Evolutionary conservation across 1,140 invertebrate species (phyloP), one percentile per base, ranked within the genome.

Genomic region (Acyrthosiphon pisum): DNA sequence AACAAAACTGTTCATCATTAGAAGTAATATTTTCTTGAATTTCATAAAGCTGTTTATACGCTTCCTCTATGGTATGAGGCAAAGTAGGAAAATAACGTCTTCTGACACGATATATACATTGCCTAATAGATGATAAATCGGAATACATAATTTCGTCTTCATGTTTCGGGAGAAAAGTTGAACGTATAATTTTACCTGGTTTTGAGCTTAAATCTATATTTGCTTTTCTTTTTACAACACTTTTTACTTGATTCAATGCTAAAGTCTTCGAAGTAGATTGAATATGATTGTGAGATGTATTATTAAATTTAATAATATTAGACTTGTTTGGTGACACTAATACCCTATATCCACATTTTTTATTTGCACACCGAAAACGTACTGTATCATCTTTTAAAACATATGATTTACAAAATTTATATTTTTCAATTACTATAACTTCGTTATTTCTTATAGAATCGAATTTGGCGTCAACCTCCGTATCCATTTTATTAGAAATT

Each of bases 361-460:
- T 76, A 76, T 35, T 76, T 76, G n/a, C n/a, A 4, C n/a, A 76
- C 68, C 68, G 68, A 35, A 76, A n/a, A 76, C 11, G 14, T 76
- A 76, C n/a, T n/a, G 68, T 76, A 76, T 18, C 20, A 76, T 76
- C 3, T 76, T 76, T 76, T 76, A 35, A 76, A 76, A 76, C n/a
- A 76, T 76, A 23, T 35, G n/a, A 76, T 76, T 76, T 8, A 6
- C n/a, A 76, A 76, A 14, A 76, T 18, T 76, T 76, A 76, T 76
- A 20, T 23, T 35, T 35, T 76, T 76, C n/a, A 35, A 76, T 76
- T 18, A 76, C 68, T 76, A 76, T 76, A 76, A n/a, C 1, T 76
- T 76, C n/a, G n/a, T 76, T 76, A 76, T 76, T 76, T 76, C 68
- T 76, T n/a, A 35, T 76, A 76, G 68, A 76, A 76, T 76, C n/a